Evolutionary conservation across 2,113 vertebrate genomes (phyloP), one percentile per base, ranked within the genome.

Genomic region (Tapirus terrestris): DNA sequence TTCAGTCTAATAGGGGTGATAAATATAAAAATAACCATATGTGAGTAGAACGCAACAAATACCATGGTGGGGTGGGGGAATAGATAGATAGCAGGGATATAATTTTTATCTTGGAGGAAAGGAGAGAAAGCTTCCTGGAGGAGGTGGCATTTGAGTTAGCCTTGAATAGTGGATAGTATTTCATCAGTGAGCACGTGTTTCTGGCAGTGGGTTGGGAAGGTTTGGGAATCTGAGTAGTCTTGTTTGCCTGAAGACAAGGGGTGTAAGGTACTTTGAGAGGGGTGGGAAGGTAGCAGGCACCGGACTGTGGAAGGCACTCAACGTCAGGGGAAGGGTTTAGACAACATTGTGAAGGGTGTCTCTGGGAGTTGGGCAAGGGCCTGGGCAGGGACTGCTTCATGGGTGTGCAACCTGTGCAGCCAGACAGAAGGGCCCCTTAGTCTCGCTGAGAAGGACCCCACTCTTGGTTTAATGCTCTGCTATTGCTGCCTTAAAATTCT

Each of bases 341-440:
- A 21, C 0, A 3, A 8, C 51, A 0, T 3, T 0, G 58, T 39
- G n/a, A 11, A 39, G 17, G 63, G 65, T 7, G 33, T 25, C 6
- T 33, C 67, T 16, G 16, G 68, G 68, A 45, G 12, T 1, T 65
- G 92, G 29, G 14, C 2, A 3, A 0, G 29, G 33, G 8, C 8
- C 5, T 12, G 3, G 12, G 27, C 25, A 12, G 23, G 43, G 14
- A 43, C 33, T 7, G 43, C 43, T 45, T 25, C 8, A 1, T 0
- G 23, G 10, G 45, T 3, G 12, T 3, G 60, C 6, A 0, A 12
- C 63, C 53, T 20, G 20, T 3, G 4, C 11, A 0, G 2, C 11
- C 80, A 36, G 20, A 12, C 2, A 8, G 39, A 5, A 25, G 20
- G 33, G 6, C 4, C 27, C 21, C 1, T 1, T 3, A 8, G 39